Percentiles rank a stretch among this genome's conserved stretches.
Evolutionary conservation across 2,797 vertebrate genomes (phyloP).

Genomic region (Atherinosoma microstoma): DNA sequence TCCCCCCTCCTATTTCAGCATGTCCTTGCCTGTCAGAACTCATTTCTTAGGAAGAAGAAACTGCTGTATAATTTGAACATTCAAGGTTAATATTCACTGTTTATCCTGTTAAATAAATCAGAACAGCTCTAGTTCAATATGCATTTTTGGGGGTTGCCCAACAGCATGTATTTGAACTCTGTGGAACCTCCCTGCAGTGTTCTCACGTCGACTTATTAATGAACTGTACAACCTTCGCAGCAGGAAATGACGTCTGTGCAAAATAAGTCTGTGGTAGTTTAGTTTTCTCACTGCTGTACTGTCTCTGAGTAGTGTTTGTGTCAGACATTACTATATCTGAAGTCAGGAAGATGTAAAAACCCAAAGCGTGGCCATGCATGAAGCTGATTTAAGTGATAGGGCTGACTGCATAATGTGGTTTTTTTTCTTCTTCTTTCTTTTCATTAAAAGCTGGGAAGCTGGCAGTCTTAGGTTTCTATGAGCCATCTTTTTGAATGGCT

Average conservation of each 20-base stretch:
- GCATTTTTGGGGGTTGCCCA: background rate
- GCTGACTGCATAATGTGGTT: constrained; percentile 16
- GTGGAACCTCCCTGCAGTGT: constrained; percentile 23
- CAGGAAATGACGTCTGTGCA: constrained; percentile 46
- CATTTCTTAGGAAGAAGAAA: constrained; percentile 39
- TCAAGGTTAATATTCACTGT: constrained; percentile 34
- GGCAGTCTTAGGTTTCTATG: constrained; percentile 48
- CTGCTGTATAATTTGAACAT: constrained; percentile 31
- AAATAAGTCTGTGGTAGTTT: constrained; percentile 56
- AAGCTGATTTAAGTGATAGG: constrained; percentile 22
- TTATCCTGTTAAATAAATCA: constrained; percentile 24
- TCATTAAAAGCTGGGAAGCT: constrained; percentile 52
- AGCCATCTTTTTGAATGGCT: constrained; percentile 69
- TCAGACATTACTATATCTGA: constrained; percentile 9
- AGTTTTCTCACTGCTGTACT: constrained; percentile 31
- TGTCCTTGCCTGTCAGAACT: constrained; percentile 69
- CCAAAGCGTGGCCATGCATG: background rate
- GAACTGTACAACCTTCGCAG: constrained; percentile 28
- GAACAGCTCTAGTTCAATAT: constrained; percentile 24
- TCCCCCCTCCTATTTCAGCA: constrained; percentile 59
- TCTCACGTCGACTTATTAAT: constrained; percentile 55
- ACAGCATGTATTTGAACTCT: constrained; percentile 28
- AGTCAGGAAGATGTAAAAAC: constrained; percentile 8
- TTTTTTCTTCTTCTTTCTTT: background rate
- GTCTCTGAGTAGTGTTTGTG: constrained; percentile 6